Evolutionary conservation across 2,113 vertebrate genomes (phyloP).

Genomic region (Odontophorus gujanensis): DNA sequence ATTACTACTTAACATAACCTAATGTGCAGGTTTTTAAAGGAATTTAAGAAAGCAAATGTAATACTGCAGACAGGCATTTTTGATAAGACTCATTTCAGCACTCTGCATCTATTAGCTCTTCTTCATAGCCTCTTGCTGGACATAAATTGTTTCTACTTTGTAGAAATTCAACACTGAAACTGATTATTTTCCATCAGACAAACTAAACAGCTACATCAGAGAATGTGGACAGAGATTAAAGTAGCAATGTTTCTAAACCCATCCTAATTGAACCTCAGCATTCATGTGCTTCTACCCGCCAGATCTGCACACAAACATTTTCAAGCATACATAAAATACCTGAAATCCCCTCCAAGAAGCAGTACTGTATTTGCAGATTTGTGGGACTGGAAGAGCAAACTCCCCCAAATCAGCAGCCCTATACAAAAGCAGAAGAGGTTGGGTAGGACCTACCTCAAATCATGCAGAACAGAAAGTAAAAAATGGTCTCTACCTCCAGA

Average conservation of each 20-base stretch:
- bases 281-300: neutral
- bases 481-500: neutral
- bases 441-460: neutral
- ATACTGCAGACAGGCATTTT: neutral
- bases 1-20: neutral
- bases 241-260: neutral
- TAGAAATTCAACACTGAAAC: neutral
- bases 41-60: neutral
- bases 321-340: neutral
- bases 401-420: neutral
- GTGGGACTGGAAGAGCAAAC: neutral
- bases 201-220: neutral
- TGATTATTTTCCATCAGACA: neutral
- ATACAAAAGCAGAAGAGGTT: neutral
- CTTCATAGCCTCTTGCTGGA: neutral
- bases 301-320: neutral
- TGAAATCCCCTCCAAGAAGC: neutral
- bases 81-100: neutral
- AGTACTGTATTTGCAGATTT: neutral
- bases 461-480: rapidly evolving
- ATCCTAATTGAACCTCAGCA: neutral
- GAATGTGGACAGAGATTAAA: neutral
- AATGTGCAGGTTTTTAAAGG: neutral
- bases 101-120: neutral
- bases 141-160: neutral